A percentile compares a stretch with the other conserved stretches of the same genome.
Conservation (phyloP, 2,888 invertebrate species). For the Therioaphis trifolii region DNA sequence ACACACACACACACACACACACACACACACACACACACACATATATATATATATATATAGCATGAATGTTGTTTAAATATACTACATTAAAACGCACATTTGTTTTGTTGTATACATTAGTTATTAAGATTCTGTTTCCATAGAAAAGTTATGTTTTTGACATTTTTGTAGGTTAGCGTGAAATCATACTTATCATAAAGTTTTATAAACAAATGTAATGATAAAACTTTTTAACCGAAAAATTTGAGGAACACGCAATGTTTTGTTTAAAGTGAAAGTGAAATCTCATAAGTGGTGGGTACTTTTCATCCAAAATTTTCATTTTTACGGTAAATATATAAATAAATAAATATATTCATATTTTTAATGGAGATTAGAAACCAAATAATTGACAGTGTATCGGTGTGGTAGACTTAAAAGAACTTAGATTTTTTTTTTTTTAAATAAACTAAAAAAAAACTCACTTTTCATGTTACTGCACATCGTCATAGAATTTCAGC, state of each 20-base stretch:
- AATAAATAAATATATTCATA: neutral
- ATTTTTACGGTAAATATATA: neutral
- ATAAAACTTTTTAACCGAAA: neutral
- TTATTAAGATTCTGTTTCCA: neutral
- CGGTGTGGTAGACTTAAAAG: neutral
- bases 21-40: no score
- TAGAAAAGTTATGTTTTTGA: neutral
- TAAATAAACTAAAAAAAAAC: conserved; percentile 10
- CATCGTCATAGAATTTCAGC: neutral
- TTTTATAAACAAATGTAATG: neutral
- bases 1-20: no score
- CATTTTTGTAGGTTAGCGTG: neutral
- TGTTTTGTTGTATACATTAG: neutral
- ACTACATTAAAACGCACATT: neutral
- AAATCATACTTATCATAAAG: neutral
- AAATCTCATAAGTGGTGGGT: neutral
- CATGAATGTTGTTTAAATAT: neutral
- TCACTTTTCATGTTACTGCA: neutral
- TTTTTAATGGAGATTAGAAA: neutral
- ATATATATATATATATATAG: no score
- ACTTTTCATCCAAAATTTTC: neutral
- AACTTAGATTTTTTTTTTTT: no score
- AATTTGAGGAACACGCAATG: neutral
- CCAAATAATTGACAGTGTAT: neutral
- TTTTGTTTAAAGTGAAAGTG: neutral